These are phyloP conservation scores for Toxostoma redivivum DNA, from an alignment of 2,113 vertebrate species.

Conservation along the genomic window DNA sequence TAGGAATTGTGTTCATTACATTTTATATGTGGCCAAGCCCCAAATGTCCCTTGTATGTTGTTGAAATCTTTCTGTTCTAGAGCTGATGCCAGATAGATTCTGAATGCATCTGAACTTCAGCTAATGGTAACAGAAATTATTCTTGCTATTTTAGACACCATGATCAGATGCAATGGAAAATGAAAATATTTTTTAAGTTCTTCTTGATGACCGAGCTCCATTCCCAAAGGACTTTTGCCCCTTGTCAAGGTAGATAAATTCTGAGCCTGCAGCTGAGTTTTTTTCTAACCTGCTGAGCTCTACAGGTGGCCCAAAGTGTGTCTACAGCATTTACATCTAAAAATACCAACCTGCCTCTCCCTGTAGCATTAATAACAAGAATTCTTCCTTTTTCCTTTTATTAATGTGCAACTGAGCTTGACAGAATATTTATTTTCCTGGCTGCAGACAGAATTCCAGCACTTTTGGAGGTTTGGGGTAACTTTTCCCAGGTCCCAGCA, in stretches of 20 bases:
- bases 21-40: background rate
- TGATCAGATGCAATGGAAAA: background rate
- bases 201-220: background rate
- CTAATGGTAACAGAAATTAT: background rate
- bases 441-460: background rate
- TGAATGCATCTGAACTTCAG: background rate
- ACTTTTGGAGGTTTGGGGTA: background rate
- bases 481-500: background rate
- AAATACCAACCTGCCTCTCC: background rate
- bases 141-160: background rate
- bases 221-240: background rate
- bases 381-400: background rate
- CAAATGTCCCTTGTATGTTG: background rate
- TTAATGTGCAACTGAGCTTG: background rate
- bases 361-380: background rate
- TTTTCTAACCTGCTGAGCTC: background rate
- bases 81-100: background rate
- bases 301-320: background rate
- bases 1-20: background rate
- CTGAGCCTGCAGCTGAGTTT: background rate
- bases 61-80: background rate
- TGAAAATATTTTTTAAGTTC: background rate
- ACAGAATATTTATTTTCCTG: background rate
- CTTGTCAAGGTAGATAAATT: background rate
- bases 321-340: background rate